These are phyloP conservation scores for Cheumatopsyche charites DNA, from an alignment of 1,140 invertebrate species.

Conservation along the genomic window DNA sequence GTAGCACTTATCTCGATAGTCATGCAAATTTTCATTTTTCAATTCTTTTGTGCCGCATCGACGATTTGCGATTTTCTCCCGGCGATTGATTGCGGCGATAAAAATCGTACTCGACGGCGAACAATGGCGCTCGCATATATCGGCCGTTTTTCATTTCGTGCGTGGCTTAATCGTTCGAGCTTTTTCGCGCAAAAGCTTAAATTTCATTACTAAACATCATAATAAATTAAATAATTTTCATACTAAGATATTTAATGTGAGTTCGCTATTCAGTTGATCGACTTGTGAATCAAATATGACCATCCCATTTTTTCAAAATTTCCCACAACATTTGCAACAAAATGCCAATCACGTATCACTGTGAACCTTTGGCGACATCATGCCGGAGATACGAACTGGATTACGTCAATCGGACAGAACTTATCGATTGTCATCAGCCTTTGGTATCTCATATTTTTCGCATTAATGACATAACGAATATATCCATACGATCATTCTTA, in stretches of 20 bases:
- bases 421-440: background rate
- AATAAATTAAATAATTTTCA: no score
- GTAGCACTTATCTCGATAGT: no score
- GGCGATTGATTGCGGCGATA: no score
- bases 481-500: no score
- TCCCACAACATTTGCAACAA: background rate
- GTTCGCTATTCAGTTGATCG: no score
- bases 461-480: no score
- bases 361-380: background rate
- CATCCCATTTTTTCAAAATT: background rate
- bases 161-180: background rate
- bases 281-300: no score
- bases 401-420: background rate
- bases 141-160: background rate
- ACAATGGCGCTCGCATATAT: background rate
- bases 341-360: slow-evolving; percentile 11
- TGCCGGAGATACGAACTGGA: slow-evolving; percentile 7
- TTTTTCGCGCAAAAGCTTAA: background rate
- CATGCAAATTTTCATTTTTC: slow-evolving; percentile 8
- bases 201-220: no score
- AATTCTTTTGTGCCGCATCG: slow-evolving; percentile 4
- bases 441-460: background rate
- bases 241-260: no score
- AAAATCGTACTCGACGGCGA: no score
- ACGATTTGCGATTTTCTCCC: background rate